Percentiles rank a stretch among this genome's conserved stretches.
Evolutionary conservation across 2,888 invertebrate species (phyloP).

Genomic region (Aphidoletes aphidimyza): DNA sequence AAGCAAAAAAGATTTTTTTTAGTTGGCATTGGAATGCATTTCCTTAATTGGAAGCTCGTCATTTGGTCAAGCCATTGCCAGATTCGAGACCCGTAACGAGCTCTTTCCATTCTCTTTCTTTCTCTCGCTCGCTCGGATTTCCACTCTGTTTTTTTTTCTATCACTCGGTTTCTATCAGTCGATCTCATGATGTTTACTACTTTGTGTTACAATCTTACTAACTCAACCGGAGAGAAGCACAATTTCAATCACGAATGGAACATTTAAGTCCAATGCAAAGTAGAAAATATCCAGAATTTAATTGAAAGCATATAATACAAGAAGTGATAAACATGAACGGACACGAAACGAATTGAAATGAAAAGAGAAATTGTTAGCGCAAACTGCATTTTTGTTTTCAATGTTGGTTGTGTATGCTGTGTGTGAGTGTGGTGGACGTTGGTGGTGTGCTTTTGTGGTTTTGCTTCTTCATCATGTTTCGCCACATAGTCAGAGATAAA

Average conservation of each 20-base stretch:
- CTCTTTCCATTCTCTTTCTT: neutral
- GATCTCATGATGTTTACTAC: too few species aligned
- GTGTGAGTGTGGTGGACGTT: neutral
- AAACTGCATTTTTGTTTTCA: neutral
- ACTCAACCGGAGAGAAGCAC: neutral
- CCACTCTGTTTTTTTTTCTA: too few species aligned
- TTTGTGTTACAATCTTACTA: neutral
- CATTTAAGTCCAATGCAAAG: constrained; percentile 4
- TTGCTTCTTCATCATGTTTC: neutral
- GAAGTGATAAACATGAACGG: constrained; percentile 33
- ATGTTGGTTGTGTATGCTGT: neutral
- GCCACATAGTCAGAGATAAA: neutral
- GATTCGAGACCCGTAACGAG: neutral
- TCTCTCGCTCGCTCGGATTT: too few species aligned
- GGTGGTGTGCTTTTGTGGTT: neutral
- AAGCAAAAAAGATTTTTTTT: neutral
- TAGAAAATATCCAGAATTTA: constrained; percentile 38
- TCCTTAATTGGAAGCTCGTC: constrained; percentile 46
- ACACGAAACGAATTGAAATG: neutral
- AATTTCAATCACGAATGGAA: constrained; percentile 35
- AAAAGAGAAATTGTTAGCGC: neutral
- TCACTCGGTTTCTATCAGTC: too few species aligned
- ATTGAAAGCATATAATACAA: neutral
- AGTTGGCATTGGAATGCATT: constrained; percentile 26
- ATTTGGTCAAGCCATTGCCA: constrained; percentile 17